phyloP scores from a whole-genome alignment of 2,888 invertebrate species.

The Drosophila recens region DNA sequence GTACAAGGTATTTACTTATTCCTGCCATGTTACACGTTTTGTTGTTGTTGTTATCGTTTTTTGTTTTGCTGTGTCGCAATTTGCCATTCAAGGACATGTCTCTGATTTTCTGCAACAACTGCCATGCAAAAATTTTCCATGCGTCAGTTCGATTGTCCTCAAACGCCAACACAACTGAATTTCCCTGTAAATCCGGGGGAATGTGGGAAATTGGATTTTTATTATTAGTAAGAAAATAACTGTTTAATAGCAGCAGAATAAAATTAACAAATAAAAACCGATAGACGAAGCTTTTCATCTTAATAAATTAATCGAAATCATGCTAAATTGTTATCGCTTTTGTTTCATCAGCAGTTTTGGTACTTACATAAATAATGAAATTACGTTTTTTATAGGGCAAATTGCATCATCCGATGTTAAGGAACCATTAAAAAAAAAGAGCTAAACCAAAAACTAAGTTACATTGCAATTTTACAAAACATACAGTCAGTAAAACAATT shows the following conservation, averaged over 20 bases:
- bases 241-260: neutral
- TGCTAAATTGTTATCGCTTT: neutral
- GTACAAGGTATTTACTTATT: conserved; percentile 24
- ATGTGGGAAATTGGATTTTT: conserved; percentile 21
- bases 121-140: conserved; percentile 42
- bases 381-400: conserved; percentile 30
- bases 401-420: conserved; percentile 62
- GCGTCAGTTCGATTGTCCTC: conserved; percentile 52
- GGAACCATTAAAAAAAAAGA: neutral
- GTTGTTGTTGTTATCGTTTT: too few species aligned
- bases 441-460: conserved; percentile 16
- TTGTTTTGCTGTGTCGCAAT: conserved; percentile 57
- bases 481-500: neutral
- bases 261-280: neutral
- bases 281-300: too few species aligned
- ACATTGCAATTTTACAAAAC: conserved; percentile 13
- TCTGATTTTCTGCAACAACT: conserved; percentile 51
- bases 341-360: too few species aligned
- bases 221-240: neutral
- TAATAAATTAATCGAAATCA: conserved; percentile 9
- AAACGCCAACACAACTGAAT: conserved; percentile 15
- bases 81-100: conserved; percentile 70
- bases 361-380: conserved; percentile 4
- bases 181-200: neutral
- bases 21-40: conserved; percentile 3